Base-by-base conservation (phyloP, 2,113 vertebrate genomes). In the Brachypteracias leptosomus region DNA sequence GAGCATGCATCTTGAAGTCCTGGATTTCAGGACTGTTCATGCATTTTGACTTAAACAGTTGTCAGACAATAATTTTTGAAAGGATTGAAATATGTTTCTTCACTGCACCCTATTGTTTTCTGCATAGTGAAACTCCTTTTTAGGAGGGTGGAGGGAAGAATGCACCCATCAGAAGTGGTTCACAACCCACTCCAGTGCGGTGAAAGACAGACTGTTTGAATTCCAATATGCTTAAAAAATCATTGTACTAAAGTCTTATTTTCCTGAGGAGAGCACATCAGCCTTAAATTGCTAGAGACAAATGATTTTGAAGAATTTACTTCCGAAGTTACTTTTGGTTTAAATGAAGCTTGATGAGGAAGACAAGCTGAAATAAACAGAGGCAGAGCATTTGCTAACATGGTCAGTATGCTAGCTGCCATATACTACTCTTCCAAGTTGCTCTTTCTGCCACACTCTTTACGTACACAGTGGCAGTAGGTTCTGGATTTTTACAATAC, bases 31-130 rank as follows among this genome's bases (percentile, higher is more conserved):
- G 46, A 85, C 15, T 20, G 9, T 20, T 79, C 12, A 21, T 10
- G 44, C 20, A 72, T 80, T 92, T 83, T 86, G 24, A 84, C 36
- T 80, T 47, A 24, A 83, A 66, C 14, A 13, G 20, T 61, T 73
- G 38, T 42, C 46, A 71, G 46, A 13, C 19, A 51, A 10, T 29
- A 40, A 24, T 81, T 85, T 73, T 67, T 31, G 17, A 61, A 59
- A 86, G 49, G 47, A 73, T 4, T 14, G 6, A 80, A 70, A 72
- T 5, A 22, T 19, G 10, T 16, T 66, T 76, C 35, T 26, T 80
- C 19, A 5, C 42, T 1, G 0, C 2, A 1, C 25, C 13, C 31
- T 13, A 10, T 40, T 57, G 15, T 57, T 81, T 77, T 54, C 44
- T 74, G n/a, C 49, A 73, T 9, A 46, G 14, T n/a, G n/a, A 54